phyloP scores from a whole-genome alignment of 2,113 vertebrate genomes.

The Macrotis lagotis region DNA sequence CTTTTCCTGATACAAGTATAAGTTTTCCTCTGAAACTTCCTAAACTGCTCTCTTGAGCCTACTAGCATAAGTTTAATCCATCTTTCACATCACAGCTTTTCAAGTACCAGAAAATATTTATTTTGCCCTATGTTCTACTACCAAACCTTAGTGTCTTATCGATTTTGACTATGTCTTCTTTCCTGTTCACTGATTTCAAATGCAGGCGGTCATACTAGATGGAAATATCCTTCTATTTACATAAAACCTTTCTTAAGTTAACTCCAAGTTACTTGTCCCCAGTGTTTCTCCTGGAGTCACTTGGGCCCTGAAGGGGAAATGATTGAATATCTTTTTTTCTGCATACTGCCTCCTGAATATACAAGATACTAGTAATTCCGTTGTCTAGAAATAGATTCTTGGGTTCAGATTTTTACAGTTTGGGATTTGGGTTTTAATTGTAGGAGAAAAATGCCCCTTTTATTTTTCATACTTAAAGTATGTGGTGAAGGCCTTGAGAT shows the following conservation, averaged over 20 bases:
- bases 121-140: background rate
- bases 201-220: background rate
- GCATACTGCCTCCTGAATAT: background rate
- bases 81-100: no score
- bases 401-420: background rate
- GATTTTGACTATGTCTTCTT: background rate
- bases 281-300: background rate
- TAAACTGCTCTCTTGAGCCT: no score
- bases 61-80: no score
- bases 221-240: background rate
- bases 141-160: background rate
- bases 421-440: background rate
- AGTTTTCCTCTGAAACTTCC: no score
- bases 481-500: background rate
- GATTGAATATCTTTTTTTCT: background rate
- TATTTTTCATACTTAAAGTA: conserved; percentile 7
- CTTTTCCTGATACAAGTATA: no score
- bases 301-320: background rate
- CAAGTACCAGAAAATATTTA: background rate
- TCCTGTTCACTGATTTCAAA: background rate
- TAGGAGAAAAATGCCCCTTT: conserved; percentile 20
- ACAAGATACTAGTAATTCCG: background rate
- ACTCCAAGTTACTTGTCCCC: background rate
- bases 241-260: background rate
- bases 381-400: conserved; percentile 41